phyloP scores from a whole-genome alignment of 2,888 invertebrate species.

The Protophormia terraenovae region DNA sequence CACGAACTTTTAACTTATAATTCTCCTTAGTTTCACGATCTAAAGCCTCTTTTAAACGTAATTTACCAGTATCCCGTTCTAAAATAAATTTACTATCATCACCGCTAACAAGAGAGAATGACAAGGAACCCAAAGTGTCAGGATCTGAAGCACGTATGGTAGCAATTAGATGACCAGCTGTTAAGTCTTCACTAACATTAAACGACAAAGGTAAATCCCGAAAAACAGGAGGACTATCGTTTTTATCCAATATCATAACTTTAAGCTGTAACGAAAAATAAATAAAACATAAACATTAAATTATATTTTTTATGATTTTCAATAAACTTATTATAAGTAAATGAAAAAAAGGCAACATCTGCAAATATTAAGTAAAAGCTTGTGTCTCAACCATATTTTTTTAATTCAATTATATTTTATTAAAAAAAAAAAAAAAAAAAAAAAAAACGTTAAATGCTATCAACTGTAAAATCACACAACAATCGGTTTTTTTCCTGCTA shows the following conservation, averaged over 20 bases:
- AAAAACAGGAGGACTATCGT: slow-evolving; percentile 97
- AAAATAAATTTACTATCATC: slow-evolving; percentile 87
- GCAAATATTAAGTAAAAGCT: slow-evolving; percentile 56
- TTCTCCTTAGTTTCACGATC: slow-evolving; percentile 91
- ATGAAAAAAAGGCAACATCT: slow-evolving; percentile 48
- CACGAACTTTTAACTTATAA: slow-evolving; percentile 91
- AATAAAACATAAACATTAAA: slow-evolving; percentile 61
- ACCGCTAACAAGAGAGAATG: slow-evolving; percentile 87
- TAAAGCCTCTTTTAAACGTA: slow-evolving; percentile 89
- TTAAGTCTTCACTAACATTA: slow-evolving; percentile 92
- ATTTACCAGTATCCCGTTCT: slow-evolving; percentile 87
- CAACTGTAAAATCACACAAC: slow-evolving; percentile 70
- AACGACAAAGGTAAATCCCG: slow-evolving; percentile 87
- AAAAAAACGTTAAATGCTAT: slow-evolving; percentile 67
- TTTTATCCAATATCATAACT: slow-evolving; percentile 93
- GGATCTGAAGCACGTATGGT: slow-evolving; percentile 91
- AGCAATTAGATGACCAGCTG: slow-evolving; percentile 90
- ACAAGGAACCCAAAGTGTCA: slow-evolving; percentile 90
- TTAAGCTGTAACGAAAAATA: slow-evolving; percentile 86
- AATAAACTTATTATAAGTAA: slow-evolving; percentile 62
- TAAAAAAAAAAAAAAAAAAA: no score
- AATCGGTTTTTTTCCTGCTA: slow-evolving; percentile 40
- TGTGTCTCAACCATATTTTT: slow-evolving; percentile 58
- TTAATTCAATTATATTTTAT: slow-evolving; percentile 72
- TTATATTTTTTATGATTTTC: slow-evolving; percentile 56